Base-by-base conservation (phyloP, 2,113 vertebrate genomes). In the Cottus gobio region DNA sequence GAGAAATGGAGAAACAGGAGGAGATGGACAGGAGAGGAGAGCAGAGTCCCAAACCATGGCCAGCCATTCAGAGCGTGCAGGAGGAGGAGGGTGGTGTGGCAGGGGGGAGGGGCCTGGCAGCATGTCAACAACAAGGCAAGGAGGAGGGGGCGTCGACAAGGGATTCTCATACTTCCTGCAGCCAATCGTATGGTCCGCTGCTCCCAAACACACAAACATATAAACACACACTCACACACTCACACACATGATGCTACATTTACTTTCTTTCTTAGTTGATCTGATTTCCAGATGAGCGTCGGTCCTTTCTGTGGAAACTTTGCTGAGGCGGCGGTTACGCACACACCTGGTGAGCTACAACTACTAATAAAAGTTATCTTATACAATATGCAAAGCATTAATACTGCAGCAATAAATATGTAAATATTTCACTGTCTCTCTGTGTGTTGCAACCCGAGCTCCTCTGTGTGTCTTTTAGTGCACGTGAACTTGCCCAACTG, bases 41-140 rank as follows among this genome's bases (percentile, higher is more conserved):
- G 54, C 78, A 87, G 65, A 86, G 79, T 75, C 79, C 76, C 46
- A 80, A 75, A 87, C 52, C 65, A 58, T 20, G 54, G 30, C 79
- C 73, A 64, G 63, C 22, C 69, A 69, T 87, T 65, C 60, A 85
- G 42, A 79, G 85, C 62, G 83, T 61, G 86, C 13, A 77, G 58
- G 42, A 83, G 74, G 30, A 56, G 83, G 31, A 73, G 26, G 24
- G 74, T 34, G 26, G 36, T 42, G 13, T 57, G 60, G 60, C 28
- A 75, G 61, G 58, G 80, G 70, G 91, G 91, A 79, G 90, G 91
- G 54, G 74, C 74, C 87, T 92, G 77, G 71, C 75, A 44, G 34
- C 7, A 42, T 64, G 54, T 82, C 63, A 85, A 79, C 46, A 70
- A 58, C 79, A 67, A 60, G 30, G 28, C 34, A 57, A 20, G 3